phyloP scores from a whole-genome alignment of 1,140 invertebrate species.

The Neodiprion virginianus region DNA sequence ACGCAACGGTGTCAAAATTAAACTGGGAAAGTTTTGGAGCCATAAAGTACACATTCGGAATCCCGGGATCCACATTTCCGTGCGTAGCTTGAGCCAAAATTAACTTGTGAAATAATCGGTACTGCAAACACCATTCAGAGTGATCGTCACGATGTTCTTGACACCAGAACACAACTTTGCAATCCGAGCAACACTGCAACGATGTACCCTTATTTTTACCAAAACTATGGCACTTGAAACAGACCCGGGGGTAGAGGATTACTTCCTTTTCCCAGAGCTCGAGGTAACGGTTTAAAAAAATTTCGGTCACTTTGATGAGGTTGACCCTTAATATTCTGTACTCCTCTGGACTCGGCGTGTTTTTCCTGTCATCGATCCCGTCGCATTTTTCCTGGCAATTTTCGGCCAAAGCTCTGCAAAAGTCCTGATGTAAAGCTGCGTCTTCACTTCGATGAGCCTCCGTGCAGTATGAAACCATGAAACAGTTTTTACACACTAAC shows the following conservation, averaged over 20 bases:
- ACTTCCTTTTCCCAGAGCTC: constrained; percentile 73
- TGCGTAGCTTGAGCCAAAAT: constrained; percentile 49
- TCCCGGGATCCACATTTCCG: constrained; percentile 63
- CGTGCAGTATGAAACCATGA: constrained; percentile 65
- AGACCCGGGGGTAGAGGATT: constrained; percentile 71
- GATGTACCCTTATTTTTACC: constrained; percentile 59
- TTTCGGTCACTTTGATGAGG: constrained; percentile 66
- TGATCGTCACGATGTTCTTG: constrained; percentile 43
- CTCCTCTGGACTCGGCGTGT: constrained; percentile 61
- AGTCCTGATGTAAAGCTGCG: constrained; percentile 50
- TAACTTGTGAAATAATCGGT: constrained; percentile 49
- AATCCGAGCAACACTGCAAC: constrained; percentile 63
- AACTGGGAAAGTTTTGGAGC: constrained; percentile 47
- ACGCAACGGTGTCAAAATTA: constrained; percentile 61
- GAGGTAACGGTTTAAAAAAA: constrained; percentile 64
- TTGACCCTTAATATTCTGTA: constrained; percentile 69
- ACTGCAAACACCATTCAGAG: constrained; percentile 49
- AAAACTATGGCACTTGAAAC: constrained; percentile 60
- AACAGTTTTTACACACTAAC: constrained; percentile 56
- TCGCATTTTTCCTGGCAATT: constrained; percentile 38
- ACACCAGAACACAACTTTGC: constrained; percentile 62
- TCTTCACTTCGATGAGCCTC: constrained; percentile 57
- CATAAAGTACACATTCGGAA: constrained; percentile 61
- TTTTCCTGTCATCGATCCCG: constrained; percentile 61
- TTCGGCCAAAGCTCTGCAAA: constrained; percentile 53